Percentiles rank a stretch among this genome's conserved stretches.
phyloP scores from a whole-genome alignment of 2,888 invertebrate genomes.

The Yponomeuta cagnagella region DNA sequence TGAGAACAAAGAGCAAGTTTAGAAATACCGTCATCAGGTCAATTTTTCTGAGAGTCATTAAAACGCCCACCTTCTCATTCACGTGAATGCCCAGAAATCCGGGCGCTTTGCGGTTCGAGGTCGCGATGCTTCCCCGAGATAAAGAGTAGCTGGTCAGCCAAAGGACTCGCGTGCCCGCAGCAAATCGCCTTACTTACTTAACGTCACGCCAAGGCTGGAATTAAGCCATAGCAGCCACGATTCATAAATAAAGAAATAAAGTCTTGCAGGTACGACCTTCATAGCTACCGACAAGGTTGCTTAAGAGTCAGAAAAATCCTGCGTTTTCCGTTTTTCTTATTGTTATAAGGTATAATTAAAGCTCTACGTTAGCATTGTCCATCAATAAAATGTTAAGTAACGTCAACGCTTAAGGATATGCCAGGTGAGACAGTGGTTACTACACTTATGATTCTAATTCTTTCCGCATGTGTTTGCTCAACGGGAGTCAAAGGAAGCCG shows the following conservation, averaged over 20 bases:
- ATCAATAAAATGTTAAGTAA: not conserved
- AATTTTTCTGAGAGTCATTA: slow-evolving; percentile 3
- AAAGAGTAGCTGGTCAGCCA: slow-evolving; percentile 34
- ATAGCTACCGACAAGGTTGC: not conserved
- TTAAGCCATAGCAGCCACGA: not conserved
- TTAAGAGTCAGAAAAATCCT: not conserved
- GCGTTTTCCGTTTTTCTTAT: not conserved
- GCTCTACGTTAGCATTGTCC: not conserved
- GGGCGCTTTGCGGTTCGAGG: slow-evolving; percentile 46
- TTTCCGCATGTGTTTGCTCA: not conserved
- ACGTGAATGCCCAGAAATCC: slow-evolving; percentile 18
- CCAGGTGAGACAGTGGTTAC: not conserved
- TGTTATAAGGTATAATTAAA: not conserved
- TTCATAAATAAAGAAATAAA: not conserved
- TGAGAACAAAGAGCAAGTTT: too few species aligned
- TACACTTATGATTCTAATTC: not conserved
- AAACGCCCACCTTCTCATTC: slow-evolving; percentile 40
- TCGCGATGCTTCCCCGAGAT: slow-evolving; percentile 56
- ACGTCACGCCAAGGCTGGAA: slow-evolving; percentile 37
- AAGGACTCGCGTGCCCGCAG: slow-evolving; percentile 38
- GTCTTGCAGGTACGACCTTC: not conserved
- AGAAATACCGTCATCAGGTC: not conserved
- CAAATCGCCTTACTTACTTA: slow-evolving; percentile 35
- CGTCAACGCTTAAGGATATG: not conserved
- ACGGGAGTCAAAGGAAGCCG: not conserved